Evolutionary conservation across 1,140 invertebrate species (phyloP), one percentile per base, ranked within the genome.

Genomic region (Heliothis virescens): DNA sequence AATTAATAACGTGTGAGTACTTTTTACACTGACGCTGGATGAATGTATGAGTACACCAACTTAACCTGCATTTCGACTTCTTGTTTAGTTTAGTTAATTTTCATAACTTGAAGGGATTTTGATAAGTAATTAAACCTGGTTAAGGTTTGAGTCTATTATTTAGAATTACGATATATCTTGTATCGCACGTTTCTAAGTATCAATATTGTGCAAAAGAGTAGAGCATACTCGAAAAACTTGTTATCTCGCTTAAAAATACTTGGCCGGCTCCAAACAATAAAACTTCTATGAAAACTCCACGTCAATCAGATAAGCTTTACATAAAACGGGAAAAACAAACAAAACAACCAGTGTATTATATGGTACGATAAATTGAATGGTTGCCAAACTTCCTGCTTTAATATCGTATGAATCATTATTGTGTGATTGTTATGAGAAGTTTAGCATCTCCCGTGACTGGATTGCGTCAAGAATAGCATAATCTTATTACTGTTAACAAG

Each of bases 281-380:
- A 50, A 52, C 48, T 69, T 21, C 2, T 5, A 53, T 26, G 21
- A 41, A 52, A 67, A 50, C 63, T 48, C 26, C 67, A 52, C 48
- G 67, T 53, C 48, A 71, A 52, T 71, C 67, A 29, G 47, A 71
- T 71, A 71, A 71, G 13, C 48, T 71, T 71, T 71, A 13, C 48
- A 71, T 71, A 26, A 71, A 71, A 53, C 48, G 5, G 21, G 16
- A 29, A 52, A 15, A 53, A n/a, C 34, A 48, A 21, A 48, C 34
- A 18, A 47, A 65, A 47, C 62, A 48, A 48, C 16, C 47, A 21
- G 47, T 67, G 26, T 67, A 67, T 53, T 16, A 21, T 47, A 21
- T 53, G 29, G 41, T 16, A 71, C 29, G 16, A 52, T 48, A 29
- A 21, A 53, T 71, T 71, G 67, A 71, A 71, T 52, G 52, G 47